A percentile compares a stretch with the other conserved stretches of the same genome.
These are phyloP conservation scores for Pachycephala philippinensis DNA, from an alignment of 2,113 vertebrate species.

Conservation along the genomic window DNA sequence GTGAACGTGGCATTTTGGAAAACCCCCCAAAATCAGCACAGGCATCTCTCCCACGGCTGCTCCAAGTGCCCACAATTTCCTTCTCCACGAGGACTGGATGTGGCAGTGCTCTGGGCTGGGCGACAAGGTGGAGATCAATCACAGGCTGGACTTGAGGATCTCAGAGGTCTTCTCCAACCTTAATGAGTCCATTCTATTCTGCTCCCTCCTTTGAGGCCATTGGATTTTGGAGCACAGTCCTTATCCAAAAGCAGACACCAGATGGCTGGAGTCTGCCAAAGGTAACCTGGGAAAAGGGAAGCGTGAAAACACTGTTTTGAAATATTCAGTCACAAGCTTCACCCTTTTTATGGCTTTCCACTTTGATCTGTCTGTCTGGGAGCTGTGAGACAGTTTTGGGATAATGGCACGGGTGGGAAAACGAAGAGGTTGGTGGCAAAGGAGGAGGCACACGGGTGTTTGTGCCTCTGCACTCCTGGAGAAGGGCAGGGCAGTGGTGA, in stretches of 20 bases:
- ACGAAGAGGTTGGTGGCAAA: background rate
- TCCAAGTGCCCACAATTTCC: background rate
- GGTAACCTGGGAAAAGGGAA: slow-evolving; percentile 36
- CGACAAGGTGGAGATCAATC: background rate
- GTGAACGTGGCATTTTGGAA: background rate
- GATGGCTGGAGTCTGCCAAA: slow-evolving; percentile 40
- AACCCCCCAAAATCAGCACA: background rate
- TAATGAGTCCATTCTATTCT: background rate
- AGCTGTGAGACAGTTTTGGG: background rate
- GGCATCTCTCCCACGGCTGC: background rate
- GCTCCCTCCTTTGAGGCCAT: background rate
- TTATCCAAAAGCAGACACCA: slow-evolving; percentile 22
- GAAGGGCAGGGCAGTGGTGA: background rate
- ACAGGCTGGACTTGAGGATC: background rate
- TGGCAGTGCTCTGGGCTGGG: background rate
- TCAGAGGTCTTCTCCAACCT: background rate
- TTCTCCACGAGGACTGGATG: background rate
- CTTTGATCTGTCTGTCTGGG: background rate
- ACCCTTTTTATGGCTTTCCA: background rate
- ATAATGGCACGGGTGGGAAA: background rate
- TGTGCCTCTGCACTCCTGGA: background rate
- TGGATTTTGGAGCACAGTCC: background rate
- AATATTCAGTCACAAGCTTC: background rate
- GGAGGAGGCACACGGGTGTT: background rate
- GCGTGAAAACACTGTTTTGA: background rate